These are phyloP conservation scores for Trinectes maculatus DNA, from an alignment of 2,113 vertebrate genomes.

Conservation along the genomic window DNA sequence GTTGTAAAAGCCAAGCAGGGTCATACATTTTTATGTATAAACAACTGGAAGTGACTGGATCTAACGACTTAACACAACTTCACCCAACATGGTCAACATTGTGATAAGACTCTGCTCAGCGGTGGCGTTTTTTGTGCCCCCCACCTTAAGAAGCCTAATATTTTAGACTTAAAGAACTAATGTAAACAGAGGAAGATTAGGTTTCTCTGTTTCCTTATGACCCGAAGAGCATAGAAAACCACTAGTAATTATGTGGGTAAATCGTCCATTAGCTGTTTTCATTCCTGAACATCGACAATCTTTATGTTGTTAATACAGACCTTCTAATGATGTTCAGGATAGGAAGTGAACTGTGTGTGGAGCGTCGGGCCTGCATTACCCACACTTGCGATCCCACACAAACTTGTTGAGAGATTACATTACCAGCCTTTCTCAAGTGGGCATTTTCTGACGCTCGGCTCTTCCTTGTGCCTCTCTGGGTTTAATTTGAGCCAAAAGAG, in stretches of 20 bases:
- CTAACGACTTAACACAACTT: too few species aligned
- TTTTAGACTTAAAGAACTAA: too few species aligned
- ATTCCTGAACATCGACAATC: neutral
- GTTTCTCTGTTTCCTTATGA: too few species aligned
- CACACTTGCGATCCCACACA: conserved; percentile 84
- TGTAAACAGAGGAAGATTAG: too few species aligned
- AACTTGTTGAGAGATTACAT: conserved; percentile 87
- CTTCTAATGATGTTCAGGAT: neutral
- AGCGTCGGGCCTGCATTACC: conserved; percentile 55
- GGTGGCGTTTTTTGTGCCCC: too few species aligned
- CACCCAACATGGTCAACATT: too few species aligned
- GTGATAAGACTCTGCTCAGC: too few species aligned
- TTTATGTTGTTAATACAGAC: conserved; percentile 12
- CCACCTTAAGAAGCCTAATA: too few species aligned
- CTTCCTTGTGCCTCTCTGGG: conserved; percentile 84
- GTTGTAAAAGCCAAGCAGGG: too few species aligned
- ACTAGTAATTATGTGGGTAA: conserved; percentile 20
- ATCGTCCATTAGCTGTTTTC: neutral
- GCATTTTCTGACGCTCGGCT: conserved; percentile 80
- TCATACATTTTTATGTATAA: too few species aligned
- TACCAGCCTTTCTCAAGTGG: conserved; percentile 72
- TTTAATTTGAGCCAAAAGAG: conserved; percentile 87
- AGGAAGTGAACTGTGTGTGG: conserved; percentile 12
- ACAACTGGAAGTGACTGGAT: too few species aligned
- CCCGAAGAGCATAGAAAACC: too few species aligned